Evolutionary conservation across 2,888 invertebrate species (phyloP), one percentile per base, ranked within the genome.

Genomic region (Allolobophora icterica): DNA sequence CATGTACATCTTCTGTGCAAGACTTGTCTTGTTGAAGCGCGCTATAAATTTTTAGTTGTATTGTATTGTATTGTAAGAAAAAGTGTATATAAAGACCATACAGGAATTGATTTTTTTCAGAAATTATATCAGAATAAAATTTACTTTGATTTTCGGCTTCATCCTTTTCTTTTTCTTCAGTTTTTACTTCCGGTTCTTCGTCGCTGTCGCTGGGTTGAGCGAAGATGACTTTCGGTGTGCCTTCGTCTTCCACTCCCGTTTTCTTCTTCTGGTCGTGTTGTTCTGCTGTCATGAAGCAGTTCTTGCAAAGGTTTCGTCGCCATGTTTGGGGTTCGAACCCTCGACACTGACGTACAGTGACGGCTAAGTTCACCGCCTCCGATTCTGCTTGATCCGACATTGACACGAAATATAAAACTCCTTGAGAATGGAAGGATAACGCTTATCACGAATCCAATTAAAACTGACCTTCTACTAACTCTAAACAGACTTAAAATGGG

Each of bases 321-420:
- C 91, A 93, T 84, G 91, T 58, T 71, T 93, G 93, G 21, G 92
- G 92, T 89, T 92, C 93, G 84, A 93, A 93, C n/a, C 35, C 90
- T 90, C 40, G 38, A 89, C 92, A 92, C 58, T 34, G 89, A n/a
- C 35, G 87, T 1, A 33, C 87, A 34, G 38, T 19, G 5, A 34
- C 35, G 87, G 38, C 1, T 38, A 21, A 35, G 87, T 38, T 24
- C 4, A 35, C 87, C 34, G 21, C 87, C 15, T 87, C 87, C 35
- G 35, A 30, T 87, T 87, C 87, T 17, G 21, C 15, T 87, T 71
- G 30, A n/a, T 71, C 71, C 30, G 30, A n/a, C 71, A 71, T 71
- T 71, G 30, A 30, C 4, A 71, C 71, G 71, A 71, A 71, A 71
- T 30, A 3, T 30, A n/a, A 71, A 71, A 71, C 11, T 71, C 13